Conservation (phyloP, 2,797 vertebrate species). For the Chelon auratus region DNA sequence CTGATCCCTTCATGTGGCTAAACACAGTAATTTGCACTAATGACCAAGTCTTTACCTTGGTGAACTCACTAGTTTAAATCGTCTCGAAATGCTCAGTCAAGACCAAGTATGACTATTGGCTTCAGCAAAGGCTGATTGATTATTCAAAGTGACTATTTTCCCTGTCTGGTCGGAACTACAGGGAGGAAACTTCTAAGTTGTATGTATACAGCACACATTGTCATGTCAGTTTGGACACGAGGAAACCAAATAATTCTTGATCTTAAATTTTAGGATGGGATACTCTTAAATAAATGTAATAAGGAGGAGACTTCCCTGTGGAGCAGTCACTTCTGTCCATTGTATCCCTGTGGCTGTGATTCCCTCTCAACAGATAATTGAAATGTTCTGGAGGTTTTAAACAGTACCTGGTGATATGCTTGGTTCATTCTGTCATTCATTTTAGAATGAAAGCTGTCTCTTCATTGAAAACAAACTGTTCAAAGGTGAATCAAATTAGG, state of each 20-base stretch:
- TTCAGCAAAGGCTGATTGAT: constrained; percentile 1
- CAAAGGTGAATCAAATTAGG: background rate
- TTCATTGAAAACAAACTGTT: constrained; percentile 2
- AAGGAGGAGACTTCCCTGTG: constrained; percentile 72
- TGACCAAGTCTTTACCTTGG: background rate
- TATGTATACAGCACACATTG: background rate
- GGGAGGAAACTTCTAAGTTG: background rate
- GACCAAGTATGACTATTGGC: background rate
- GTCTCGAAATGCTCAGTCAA: background rate
- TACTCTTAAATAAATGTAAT: constrained; percentile 38
- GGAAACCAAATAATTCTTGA: constrained; percentile 1
- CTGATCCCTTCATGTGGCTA: background rate
- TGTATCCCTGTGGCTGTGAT: constrained; percentile 56
- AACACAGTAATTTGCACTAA: constrained; percentile 2
- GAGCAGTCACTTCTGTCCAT: constrained; percentile 59
- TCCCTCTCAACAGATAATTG: constrained; percentile 38
- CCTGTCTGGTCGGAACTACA: background rate
- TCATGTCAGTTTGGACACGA: background rate
- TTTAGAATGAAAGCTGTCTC: background rate
- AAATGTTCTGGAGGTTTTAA: constrained; percentile 21
- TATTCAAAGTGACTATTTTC: constrained; percentile 2
- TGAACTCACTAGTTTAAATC: background rate
- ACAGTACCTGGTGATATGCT: constrained; percentile 28
- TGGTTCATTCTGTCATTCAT: constrained; percentile 24
- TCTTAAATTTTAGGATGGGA: constrained; percentile 41